Evolutionary conservation across 2,888 invertebrate species (phyloP), one percentile per base, ranked within the genome.

Genomic region (Aspidapion aeneum): DNA sequence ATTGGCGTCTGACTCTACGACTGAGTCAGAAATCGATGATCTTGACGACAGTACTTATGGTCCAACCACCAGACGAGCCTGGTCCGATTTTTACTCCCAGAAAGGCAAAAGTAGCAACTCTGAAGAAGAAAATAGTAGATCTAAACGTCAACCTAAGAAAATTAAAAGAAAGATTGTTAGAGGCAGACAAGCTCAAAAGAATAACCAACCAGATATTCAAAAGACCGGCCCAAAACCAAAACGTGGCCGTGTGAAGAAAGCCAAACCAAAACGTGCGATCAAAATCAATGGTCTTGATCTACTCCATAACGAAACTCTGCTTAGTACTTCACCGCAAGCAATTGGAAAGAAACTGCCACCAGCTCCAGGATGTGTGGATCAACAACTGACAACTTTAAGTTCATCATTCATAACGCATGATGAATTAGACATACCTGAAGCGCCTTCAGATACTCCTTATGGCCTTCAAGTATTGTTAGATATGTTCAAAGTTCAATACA

Each of bases 311-410:
- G 91, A 94, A 80, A 96, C 96, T 49, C 83, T 96, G 69, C 85
- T 94, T 5, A 94, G 94, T 75, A 94, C 94, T 18, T 88, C 91
- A 19, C 87, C 88, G 59, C 91, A 91, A 78, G 84, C 85, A 57
- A 82, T 84, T 72, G 87, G 89, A 7, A 89, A 89, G 75, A 89
- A 89, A 78, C 83, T 90, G 68, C 93, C 93, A 50, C 93, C 94
- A 22, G 94, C 94, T 56, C 94, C 94, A 9, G 96, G 96, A 60
- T 94, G 94, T 77, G 92, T 96, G 63, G 95, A 94, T 79, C 94
- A 95, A 78, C 93, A 94, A 71, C 82, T 96, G 64, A 93, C 94
- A 1, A 88, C 91, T 55, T 82, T 94, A 60, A 84, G 84, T 59
- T 88, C 91, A 52, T 87, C 87, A 75, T 49, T 70, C 17, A 84